phyloP scores from a whole-genome alignment of 2,113 vertebrate genomes.

The Epinephelus moara region DNA sequence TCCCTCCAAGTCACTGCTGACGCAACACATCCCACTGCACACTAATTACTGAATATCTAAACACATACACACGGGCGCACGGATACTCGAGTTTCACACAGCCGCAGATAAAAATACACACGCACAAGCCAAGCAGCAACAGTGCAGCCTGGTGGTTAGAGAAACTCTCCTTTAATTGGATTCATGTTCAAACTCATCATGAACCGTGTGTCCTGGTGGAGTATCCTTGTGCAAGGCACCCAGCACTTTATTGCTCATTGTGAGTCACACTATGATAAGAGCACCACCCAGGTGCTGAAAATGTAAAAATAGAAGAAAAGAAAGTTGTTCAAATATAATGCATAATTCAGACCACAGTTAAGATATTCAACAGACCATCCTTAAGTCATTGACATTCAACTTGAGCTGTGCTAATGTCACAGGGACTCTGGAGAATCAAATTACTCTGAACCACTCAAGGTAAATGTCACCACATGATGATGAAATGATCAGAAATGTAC shows the following conservation, averaged over 20 bases:
- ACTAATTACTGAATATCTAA: conserved; percentile 43
- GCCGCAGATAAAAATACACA: conserved; percentile 26
- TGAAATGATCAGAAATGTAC: conserved; percentile 55
- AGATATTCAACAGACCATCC: conserved; percentile 55
- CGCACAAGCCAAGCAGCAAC: conserved; percentile 11
- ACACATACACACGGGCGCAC: conserved; percentile 9
- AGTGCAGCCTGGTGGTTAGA: conserved; percentile 15
- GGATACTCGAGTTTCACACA: conserved; percentile 5
- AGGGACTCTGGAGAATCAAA: conserved; percentile 52
- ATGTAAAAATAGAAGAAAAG: conserved; percentile 46
- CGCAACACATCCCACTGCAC: conserved; percentile 41
- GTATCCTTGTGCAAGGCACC: conserved; percentile 9
- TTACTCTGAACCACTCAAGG: conserved; percentile 59
- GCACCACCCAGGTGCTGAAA: conserved; percentile 8
- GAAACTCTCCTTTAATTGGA: conserved; percentile 25
- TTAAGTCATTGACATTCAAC: conserved; percentile 71
- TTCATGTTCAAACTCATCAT: conserved; percentile 16
- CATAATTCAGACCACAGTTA: conserved; percentile 54
- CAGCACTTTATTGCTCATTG: neutral
- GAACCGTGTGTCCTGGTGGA: conserved; percentile 1
- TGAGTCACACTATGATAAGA: conserved; percentile 5
- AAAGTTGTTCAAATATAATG: conserved; percentile 31
- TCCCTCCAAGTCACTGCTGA: conserved; percentile 61
- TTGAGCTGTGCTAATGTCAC: conserved; percentile 68
- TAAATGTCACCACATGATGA: conserved; percentile 71